These are phyloP conservation scores for Heliconius ethilla DNA, from an alignment of 2,888 invertebrate species.

Conservation along the genomic window DNA sequence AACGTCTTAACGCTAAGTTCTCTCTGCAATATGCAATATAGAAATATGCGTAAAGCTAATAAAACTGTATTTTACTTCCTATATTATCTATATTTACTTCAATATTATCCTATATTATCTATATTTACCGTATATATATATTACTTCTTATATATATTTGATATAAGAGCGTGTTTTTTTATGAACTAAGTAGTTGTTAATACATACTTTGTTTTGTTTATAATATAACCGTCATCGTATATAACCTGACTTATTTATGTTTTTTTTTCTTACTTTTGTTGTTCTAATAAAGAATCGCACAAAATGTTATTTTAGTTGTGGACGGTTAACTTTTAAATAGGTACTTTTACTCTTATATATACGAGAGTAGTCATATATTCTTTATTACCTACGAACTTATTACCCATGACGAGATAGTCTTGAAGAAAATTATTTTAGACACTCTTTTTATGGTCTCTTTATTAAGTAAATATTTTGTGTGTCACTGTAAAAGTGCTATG, in stretches of 20 bases:
- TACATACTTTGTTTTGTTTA: not conserved
- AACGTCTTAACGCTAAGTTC: not conserved
- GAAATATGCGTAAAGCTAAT: not conserved
- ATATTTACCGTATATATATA: too few species aligned
- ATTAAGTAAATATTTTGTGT: not conserved
- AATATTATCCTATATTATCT: too few species aligned
- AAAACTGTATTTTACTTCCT: too few species aligned
- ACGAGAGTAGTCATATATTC: conserved; percentile 3
- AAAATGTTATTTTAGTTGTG: not conserved
- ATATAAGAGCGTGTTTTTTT: too few species aligned
- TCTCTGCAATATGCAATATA: not conserved
- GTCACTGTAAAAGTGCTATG: not conserved
- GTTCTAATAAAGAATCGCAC: too few species aligned
- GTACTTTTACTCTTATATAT: conserved; percentile 14
- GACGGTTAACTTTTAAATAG: conserved; percentile 5
- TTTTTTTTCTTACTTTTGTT: too few species aligned
- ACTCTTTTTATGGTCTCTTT: not conserved
- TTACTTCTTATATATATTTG: too few species aligned
- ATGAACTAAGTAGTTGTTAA: too few species aligned
- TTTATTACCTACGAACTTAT: conserved; percentile 28
- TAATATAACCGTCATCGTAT: not conserved
- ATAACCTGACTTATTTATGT: not conserved
- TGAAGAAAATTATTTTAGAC: not conserved
- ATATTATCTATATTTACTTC: too few species aligned
- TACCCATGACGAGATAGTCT: conserved; percentile 27